These are phyloP conservation scores for Elymnias hypermnestra DNA, from an alignment of 1,140 invertebrate genomes.

Conservation along the genomic window DNA sequence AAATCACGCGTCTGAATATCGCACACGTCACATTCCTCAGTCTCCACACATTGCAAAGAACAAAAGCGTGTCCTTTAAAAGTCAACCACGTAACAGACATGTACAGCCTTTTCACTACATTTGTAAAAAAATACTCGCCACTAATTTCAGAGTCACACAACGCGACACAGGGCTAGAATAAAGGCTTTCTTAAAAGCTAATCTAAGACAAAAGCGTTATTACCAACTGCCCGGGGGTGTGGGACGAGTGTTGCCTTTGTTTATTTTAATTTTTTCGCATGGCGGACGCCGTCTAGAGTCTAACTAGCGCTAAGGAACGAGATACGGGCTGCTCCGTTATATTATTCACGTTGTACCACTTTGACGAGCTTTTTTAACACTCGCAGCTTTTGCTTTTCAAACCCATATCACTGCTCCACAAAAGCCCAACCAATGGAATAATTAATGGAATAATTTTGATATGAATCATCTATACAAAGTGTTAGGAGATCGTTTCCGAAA, in stretches of 20 bases:
- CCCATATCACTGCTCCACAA: no score
- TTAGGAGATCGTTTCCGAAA: no score
- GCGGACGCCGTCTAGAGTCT: conserved; percentile 48
- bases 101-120: conserved; percentile 1
- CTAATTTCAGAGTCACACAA: conserved; percentile 46
- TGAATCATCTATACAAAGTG: no score
- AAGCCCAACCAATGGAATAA: no score
- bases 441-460: no score
- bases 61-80: conserved; percentile 7
- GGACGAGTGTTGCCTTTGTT: conserved; percentile 64
- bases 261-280: conserved; percentile 72
- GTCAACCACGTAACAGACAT: conserved; percentile 1
- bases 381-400: no score
- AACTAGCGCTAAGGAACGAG: conserved; percentile 44
- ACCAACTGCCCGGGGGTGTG: conserved; percentile 56
- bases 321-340: conserved; percentile 29
- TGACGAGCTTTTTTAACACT: no score
- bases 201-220: conserved; percentile 73
- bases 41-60: conserved; percentile 1
- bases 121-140: conserved; percentile 11
- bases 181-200: conserved; percentile 68
- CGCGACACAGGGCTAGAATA: conserved; percentile 50
- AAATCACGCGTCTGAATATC: not conserved
- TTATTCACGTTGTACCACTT: conserved; percentile 8
- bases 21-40: not conserved